A percentile compares a stretch with the other conserved stretches of the same genome.
Conservation (phyloP, 1,140 invertebrate genomes). For the Thrips palmi region DNA sequence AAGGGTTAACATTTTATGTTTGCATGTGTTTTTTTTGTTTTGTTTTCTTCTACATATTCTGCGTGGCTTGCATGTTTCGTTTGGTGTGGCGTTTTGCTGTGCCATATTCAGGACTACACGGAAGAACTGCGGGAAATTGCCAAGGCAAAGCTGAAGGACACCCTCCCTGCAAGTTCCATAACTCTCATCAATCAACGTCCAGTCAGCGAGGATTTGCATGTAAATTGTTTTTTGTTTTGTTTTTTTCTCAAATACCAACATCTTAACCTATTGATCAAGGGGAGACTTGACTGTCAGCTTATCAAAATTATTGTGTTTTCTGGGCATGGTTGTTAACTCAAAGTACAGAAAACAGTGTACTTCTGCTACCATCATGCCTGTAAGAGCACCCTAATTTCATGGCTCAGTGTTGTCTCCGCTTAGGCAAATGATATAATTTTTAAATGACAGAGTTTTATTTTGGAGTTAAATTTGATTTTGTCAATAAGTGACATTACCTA, state of each 20-base stretch:
- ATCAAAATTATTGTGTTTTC: constrained; percentile 1
- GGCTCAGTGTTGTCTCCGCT: too few relatives aligned
- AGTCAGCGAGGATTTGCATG: constrained; percentile 86
- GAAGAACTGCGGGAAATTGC: constrained; percentile 92
- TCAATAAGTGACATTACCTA: too few relatives aligned
- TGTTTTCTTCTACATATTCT: constrained; percentile 1
- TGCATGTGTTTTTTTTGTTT: constrained; percentile 7
- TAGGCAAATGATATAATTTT: too few relatives aligned
- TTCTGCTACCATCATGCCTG: too few relatives aligned
- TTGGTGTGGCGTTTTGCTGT: constrained; percentile 23
- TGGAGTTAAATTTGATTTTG: too few relatives aligned
- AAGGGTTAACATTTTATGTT: constrained; percentile 5
- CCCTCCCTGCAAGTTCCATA: constrained; percentile 75
- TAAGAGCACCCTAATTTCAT: too few relatives aligned
- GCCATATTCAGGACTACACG: constrained; percentile 67
- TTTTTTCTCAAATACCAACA: constrained; percentile 21
- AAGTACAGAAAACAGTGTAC: too few relatives aligned
- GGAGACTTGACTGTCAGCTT: too few relatives aligned
- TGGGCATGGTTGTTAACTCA: too few relatives aligned
- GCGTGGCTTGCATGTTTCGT: constrained; percentile 19
- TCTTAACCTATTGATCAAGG: too few relatives aligned
- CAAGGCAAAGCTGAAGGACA: constrained; percentile 82
- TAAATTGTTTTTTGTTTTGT: constrained; percentile 34
- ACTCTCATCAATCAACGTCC: constrained; percentile 91
- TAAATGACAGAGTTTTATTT: too few relatives aligned